Conservation (phyloP, 2,888 invertebrate genomes). For the Diaprepes abbreviatus region DNA sequence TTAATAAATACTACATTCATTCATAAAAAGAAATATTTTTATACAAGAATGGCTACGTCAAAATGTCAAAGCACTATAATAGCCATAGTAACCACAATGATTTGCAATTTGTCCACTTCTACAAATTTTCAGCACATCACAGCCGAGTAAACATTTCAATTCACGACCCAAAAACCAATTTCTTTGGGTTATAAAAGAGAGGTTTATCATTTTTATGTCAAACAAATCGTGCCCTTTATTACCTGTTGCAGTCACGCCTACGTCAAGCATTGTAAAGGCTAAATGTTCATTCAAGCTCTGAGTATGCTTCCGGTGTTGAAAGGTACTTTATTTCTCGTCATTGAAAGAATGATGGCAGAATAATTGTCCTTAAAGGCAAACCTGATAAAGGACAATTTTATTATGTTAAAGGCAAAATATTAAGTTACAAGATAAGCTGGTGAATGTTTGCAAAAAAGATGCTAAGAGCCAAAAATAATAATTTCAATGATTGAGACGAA, state of each 20-base stretch:
- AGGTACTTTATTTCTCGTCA: conserved; percentile 41
- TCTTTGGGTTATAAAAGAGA: conserved; percentile 51
- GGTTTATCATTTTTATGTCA: conserved; percentile 62
- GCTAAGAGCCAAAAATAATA: too few relatives aligned
- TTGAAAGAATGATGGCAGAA: conserved; percentile 1
- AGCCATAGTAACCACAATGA: conserved; percentile 32
- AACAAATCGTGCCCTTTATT: conserved; percentile 58
- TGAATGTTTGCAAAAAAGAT: too few relatives aligned
- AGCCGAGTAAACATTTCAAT: conserved; percentile 58
- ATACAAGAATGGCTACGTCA: background rate
- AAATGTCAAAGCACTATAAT: conserved; percentile 17
- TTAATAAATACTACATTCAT: too few relatives aligned
- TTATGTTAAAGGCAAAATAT: background rate
- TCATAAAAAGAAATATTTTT: too few relatives aligned
- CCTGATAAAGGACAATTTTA: conserved; percentile 25
- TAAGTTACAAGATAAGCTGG: too few relatives aligned
- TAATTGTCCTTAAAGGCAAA: conserved; percentile 22
- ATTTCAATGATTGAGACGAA: too few relatives aligned
- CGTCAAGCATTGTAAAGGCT: conserved; percentile 7
- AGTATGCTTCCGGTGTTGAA: conserved; percentile 45
- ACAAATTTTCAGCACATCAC: conserved; percentile 52
- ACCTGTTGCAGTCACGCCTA: conserved; percentile 44
- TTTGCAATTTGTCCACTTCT: conserved; percentile 45
- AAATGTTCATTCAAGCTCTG: conserved; percentile 23
- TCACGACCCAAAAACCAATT: conserved; percentile 54